phyloP scores from a whole-genome alignment of 2,888 invertebrate genomes.

The Cryptus viduatorius region DNA sequence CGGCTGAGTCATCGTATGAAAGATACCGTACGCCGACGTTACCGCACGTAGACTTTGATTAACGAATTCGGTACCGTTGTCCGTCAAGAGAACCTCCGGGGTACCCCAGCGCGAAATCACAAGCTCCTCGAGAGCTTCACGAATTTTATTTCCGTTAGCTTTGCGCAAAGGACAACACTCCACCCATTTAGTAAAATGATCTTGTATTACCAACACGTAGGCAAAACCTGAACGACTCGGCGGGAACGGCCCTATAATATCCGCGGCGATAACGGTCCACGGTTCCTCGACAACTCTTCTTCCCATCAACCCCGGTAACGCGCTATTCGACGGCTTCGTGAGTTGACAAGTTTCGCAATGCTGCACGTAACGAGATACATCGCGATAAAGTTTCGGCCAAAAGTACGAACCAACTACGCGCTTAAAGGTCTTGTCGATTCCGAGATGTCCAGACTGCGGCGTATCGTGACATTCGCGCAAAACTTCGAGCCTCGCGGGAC shows the following conservation, averaged over 20 bases:
- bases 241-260: conserved; percentile 73
- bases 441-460: background rate
- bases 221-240: background rate
- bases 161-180: conserved; percentile 18
- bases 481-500: no score
- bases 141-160: background rate
- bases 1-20: conserved; percentile 42
- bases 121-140: background rate
- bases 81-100: conserved; percentile 56
- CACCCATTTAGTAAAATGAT: background rate
- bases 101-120: conserved; percentile 16
- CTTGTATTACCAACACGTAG: background rate
- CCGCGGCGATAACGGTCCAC: conserved; percentile 65
- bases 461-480: background rate
- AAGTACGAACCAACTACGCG: background rate
- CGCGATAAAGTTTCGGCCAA: background rate
- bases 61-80: conserved; percentile 70
- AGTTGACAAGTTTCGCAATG: conserved; percentile 60
- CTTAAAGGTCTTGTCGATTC: background rate
- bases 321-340: conserved; percentile 48
- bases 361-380: background rate
- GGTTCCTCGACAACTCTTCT: conserved; percentile 41
- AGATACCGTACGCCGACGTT: conserved; percentile 11
- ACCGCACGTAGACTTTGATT: conserved; percentile 13
- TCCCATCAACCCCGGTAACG: conserved; percentile 66